phyloP scores from a whole-genome alignment of 2,113 vertebrate genomes.

The Proterorhinus semilunaris region DNA sequence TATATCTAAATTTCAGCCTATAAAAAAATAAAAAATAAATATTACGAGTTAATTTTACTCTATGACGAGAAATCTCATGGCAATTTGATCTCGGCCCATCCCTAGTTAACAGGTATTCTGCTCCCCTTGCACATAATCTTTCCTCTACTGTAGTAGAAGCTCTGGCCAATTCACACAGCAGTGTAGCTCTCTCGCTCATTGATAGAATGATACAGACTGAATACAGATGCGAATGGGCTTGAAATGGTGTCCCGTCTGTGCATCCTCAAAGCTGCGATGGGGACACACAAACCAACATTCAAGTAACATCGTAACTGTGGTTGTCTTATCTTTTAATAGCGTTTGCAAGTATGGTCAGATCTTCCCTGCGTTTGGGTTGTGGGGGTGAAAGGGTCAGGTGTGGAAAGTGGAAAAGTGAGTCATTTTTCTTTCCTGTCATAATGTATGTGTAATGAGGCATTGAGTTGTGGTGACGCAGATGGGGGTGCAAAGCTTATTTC shows the following conservation, averaged over 20 bases:
- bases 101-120: slow-evolving; percentile 32
- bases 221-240: slow-evolving; percentile 53
- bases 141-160: slow-evolving; percentile 18
- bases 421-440: slow-evolving; percentile 75
- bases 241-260: slow-evolving; percentile 46
- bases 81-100: no score
- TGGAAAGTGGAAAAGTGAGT: slow-evolving; percentile 58
- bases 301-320: slow-evolving; percentile 69
- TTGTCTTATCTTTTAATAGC: slow-evolving; percentile 74
- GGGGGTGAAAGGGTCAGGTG: slow-evolving; percentile 59
- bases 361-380: slow-evolving; percentile 38
- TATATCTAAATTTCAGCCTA: no score
- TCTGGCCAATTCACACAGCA: slow-evolving; percentile 48
- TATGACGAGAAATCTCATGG: no score
- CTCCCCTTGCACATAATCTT: slow-evolving; percentile 30
- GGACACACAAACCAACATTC: slow-evolving; percentile 39
- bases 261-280: slow-evolving; percentile 32
- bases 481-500: slow-evolving; percentile 42
- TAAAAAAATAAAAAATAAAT: no score
- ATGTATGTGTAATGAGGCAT: slow-evolving; percentile 61
- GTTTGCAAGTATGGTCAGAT: slow-evolving; percentile 59
- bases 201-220: slow-evolving; percentile 48
- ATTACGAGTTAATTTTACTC: no score
- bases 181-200: slow-evolving; percentile 19
- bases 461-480: slow-evolving; percentile 53